A percentile compares a stretch with the other conserved stretches of the same genome.
Conservation (phyloP, 2,888 invertebrate species). For the Drosophila cognata region DNA sequence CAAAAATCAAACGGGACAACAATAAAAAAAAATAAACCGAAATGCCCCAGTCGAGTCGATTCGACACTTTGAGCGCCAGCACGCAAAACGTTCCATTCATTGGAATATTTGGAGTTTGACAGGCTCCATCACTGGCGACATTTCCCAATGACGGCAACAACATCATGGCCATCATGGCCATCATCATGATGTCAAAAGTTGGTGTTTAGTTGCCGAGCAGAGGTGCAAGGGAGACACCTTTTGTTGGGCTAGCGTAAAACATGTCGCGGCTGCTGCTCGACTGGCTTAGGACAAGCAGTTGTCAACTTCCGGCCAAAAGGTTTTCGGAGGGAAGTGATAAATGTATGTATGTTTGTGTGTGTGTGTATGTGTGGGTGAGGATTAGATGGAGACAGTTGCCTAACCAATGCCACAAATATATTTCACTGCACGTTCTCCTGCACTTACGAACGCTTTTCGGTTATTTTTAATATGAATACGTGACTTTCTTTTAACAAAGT, state of each 20-base stretch:
- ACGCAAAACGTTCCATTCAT: slow-evolving; percentile 67
- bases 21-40: slow-evolving; percentile 11
- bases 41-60: slow-evolving; percentile 29
- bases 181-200: slow-evolving; percentile 34
- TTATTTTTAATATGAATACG: slow-evolving; percentile 77
- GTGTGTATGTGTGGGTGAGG: neutral
- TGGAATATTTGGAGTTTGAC: slow-evolving; percentile 75
- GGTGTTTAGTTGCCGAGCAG: neutral
- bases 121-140: slow-evolving; percentile 52
- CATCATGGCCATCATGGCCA: slow-evolving; percentile 47
- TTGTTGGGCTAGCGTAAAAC: slow-evolving; percentile 38
- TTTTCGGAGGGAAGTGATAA: neutral
- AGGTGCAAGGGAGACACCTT: slow-evolving; percentile 18
- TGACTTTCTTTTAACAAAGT: slow-evolving; percentile 67
- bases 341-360: neutral
- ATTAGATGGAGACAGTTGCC: slow-evolving; percentile 9
- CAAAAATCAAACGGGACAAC: slow-evolving; percentile 64
- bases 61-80: slow-evolving; percentile 46
- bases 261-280: slow-evolving; percentile 47
- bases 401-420: slow-evolving; percentile 58
- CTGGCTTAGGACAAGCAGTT: slow-evolving; percentile 36
- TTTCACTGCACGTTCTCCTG: slow-evolving; percentile 75
- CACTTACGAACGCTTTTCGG: slow-evolving; percentile 75
- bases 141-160: slow-evolving; percentile 55
- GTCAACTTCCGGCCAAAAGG: slow-evolving; percentile 25